These are phyloP conservation scores for Chionoecetes opilio DNA, from an alignment of 1,140 invertebrate genomes.

Conservation along the genomic window DNA sequence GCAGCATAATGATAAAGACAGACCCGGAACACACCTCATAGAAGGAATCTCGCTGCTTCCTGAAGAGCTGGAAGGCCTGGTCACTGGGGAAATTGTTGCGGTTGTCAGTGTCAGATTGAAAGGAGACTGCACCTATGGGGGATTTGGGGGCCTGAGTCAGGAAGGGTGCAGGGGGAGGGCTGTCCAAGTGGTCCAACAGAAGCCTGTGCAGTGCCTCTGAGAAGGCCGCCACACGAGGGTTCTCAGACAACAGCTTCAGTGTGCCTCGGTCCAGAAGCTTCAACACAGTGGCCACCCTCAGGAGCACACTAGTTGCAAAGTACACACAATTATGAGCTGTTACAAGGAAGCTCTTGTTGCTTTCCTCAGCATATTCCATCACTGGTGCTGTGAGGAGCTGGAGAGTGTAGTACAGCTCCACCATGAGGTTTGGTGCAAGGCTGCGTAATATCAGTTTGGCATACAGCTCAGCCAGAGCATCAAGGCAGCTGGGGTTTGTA, in stretches of 20 bases:
- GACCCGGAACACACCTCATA: slow-evolving; percentile 86
- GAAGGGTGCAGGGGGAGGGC: slow-evolving; percentile 68
- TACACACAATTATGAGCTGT: slow-evolving; percentile 87
- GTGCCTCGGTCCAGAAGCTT: slow-evolving; percentile 85
- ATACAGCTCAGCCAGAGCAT: slow-evolving; percentile 85
- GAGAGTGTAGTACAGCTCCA: slow-evolving; percentile 87
- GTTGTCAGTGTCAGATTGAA: slow-evolving; percentile 88
- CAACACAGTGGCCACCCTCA: slow-evolving; percentile 84
- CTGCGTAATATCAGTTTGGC: slow-evolving; percentile 83
- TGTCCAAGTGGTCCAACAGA: slow-evolving; percentile 82
- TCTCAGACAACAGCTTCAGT: slow-evolving; percentile 85
- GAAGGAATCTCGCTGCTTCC: slow-evolving; percentile 92
- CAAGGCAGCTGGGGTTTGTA: slow-evolving; percentile 57
- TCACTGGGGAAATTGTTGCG: slow-evolving; percentile 90
- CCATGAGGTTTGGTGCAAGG: slow-evolving; percentile 86
- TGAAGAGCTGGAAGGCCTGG: slow-evolving; percentile 90
- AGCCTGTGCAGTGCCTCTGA: slow-evolving; percentile 84
- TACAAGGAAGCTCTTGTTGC: slow-evolving; percentile 54
- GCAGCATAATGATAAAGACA: too few species aligned
- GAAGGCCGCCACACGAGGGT: slow-evolving; percentile 85
- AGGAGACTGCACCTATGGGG: slow-evolving; percentile 78
- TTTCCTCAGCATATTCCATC: background rate
- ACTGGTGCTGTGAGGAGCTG: slow-evolving; percentile 84
- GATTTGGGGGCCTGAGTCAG: slow-evolving; percentile 79
- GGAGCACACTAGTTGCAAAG: slow-evolving; percentile 86